Conservation (phyloP, 53 echinoderm and acorn worm genomes). For the Hippasteria phrygiana region DNA sequence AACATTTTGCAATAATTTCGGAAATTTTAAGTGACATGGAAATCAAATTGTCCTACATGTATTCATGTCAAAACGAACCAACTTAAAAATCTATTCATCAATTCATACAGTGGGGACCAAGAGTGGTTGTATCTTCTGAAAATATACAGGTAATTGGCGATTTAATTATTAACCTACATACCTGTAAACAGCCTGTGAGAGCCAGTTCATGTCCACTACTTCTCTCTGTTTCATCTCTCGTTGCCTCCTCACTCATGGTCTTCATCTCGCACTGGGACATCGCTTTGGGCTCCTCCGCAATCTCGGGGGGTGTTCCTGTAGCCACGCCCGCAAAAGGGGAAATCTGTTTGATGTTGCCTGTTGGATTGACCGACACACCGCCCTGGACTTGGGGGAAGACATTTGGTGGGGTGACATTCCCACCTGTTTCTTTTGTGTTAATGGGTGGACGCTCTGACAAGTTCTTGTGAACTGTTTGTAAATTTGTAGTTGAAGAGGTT, state of each 20-base stretch:
- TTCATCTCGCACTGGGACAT: slow-evolving; percentile 79
- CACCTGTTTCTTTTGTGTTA: neutral
- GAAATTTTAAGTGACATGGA: no score
- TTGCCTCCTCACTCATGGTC: slow-evolving; percentile 11
- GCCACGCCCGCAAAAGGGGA: slow-evolving; percentile 85
- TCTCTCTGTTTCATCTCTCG: neutral
- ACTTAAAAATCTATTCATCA: no score
- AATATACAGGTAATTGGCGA: neutral
- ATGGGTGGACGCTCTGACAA: neutral
- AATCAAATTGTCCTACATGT: no score
- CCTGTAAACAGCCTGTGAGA: slow-evolving; percentile 52
- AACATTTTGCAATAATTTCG: no score
- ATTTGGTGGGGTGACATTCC: slow-evolving; percentile 54
- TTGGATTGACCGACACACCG: neutral
- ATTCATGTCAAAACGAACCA: no score
- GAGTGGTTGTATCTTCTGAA: no score
- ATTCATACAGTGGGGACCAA: no score
- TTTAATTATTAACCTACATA: neutral
- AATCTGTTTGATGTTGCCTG: slow-evolving; percentile 62
- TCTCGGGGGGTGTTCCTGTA: slow-evolving; percentile 77
- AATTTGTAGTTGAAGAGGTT: neutral
- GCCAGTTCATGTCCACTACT: neutral
- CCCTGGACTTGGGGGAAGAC: neutral
- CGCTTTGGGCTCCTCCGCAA: slow-evolving; percentile 71
- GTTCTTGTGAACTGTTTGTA: neutral